These are phyloP conservation scores for Cynoglossus semilaevis DNA, from an alignment of 2,113 vertebrate genomes.

Conservation along the genomic window DNA sequence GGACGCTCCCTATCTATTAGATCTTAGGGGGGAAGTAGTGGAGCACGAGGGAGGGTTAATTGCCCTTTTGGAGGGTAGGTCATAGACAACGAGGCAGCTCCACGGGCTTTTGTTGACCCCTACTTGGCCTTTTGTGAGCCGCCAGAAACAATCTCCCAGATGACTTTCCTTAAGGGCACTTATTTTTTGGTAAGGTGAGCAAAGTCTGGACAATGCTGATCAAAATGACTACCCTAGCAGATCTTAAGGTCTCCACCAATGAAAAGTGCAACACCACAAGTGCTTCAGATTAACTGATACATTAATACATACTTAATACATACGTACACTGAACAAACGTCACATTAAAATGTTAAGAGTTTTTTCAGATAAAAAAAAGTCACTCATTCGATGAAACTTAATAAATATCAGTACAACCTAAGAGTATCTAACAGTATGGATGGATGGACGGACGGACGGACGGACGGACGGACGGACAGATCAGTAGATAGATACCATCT, in stretches of 20 bases:
- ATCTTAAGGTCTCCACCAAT: too few species aligned
- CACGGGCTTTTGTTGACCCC: constrained; percentile 41
- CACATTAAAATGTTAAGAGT: background rate
- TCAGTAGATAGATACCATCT: too few species aligned
- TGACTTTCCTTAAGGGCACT: constrained; percentile 2
- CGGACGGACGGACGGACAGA: too few species aligned
- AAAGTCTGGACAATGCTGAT: background rate
- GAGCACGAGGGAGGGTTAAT: constrained; percentile 40
- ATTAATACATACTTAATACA: too few species aligned
- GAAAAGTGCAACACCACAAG: too few species aligned
- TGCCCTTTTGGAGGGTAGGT: constrained; percentile 12
- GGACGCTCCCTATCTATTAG: constrained; percentile 54
- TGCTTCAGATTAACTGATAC: too few species aligned
- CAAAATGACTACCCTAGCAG: background rate
- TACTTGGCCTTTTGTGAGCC: constrained; percentile 16
- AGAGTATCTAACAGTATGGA: too few species aligned
- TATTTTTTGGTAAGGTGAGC: background rate
- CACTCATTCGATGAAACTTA: too few species aligned
- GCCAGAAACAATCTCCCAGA: constrained; percentile 19
- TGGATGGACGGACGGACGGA: too few species aligned
- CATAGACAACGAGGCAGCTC: constrained; percentile 27
- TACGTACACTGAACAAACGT: background rate
- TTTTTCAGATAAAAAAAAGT: background rate
- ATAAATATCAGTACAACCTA: too few species aligned
- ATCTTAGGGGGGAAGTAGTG: constrained; percentile 49